These are phyloP conservation scores for Salvelinus sp. DNA, from an alignment of 2,113 vertebrate genomes.

Conservation along the genomic window DNA sequence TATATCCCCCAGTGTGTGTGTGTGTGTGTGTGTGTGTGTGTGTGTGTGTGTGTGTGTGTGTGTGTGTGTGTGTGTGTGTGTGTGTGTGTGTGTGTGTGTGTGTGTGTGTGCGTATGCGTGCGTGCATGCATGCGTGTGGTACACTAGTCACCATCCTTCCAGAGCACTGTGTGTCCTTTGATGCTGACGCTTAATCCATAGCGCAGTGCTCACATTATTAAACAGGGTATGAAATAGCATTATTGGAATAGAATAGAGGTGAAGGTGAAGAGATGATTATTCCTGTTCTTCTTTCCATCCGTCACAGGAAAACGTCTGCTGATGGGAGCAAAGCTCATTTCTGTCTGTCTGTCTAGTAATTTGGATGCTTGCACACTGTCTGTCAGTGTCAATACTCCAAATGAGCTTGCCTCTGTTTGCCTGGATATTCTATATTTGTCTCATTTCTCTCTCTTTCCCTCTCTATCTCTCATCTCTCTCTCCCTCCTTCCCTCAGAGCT, in stretches of 20 bases:
- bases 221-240: neutral
- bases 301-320: neutral
- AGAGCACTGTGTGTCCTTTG: too few species aligned
- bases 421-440: neutral
- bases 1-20: neutral
- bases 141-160: too few species aligned
- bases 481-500: constrained; percentile 49
- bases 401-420: constrained; percentile 6
- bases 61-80: neutral
- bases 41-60: too few species aligned
- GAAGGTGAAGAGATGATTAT: neutral
- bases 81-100: neutral
- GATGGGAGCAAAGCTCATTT: neutral
- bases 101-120: neutral
- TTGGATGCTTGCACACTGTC: neutral
- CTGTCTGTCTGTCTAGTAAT: constrained; percentile 2
- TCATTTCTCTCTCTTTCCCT: neutral
- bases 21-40: too few species aligned
- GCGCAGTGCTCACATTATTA: too few species aligned
- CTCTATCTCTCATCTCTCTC: constrained; percentile 12
- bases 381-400: neutral
- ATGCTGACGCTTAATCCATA: too few species aligned
- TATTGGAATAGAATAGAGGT: neutral
- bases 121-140: too few species aligned
- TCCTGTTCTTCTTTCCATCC: neutral